phyloP scores from a whole-genome alignment of 2,797 vertebrate genomes.

The Anguilla anguilla region DNA sequence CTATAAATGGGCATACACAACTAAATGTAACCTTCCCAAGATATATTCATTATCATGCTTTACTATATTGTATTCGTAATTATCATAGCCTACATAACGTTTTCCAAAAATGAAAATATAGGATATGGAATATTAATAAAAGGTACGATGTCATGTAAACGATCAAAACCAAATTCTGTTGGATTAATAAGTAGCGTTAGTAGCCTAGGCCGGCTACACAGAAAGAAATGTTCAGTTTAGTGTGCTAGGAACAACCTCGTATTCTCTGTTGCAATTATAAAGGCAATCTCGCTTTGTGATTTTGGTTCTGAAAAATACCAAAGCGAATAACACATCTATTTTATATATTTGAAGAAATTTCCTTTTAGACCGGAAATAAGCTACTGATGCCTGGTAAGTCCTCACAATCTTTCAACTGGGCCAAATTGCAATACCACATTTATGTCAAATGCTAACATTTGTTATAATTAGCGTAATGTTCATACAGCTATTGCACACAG shows the following conservation, averaged over 20 bases:
- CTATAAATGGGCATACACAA: conserved; percentile 72
- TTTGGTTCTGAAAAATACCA: neutral
- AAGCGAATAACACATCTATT: neutral
- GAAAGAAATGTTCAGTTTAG: neutral
- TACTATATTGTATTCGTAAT: neutral
- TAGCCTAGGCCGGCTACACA: neutral
- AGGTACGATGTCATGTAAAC: too few species aligned
- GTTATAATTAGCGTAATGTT: neutral
- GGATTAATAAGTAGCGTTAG: neutral
- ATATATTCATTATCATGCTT: conserved; percentile 19
- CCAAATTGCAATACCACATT: neutral
- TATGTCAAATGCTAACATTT: neutral
- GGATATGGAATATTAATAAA: neutral
- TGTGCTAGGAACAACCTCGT: neutral
- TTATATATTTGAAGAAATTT: neutral
- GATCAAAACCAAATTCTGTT: neutral
- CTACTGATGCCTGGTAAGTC: neutral
- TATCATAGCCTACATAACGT: conserved; percentile 2
- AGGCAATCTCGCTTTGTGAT: neutral
- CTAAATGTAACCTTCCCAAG: conserved; percentile 63
- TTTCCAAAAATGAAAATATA: conserved; percentile 19
- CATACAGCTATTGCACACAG: neutral
- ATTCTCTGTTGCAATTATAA: neutral
- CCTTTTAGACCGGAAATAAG: neutral
- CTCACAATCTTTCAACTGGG: neutral